phyloP scores from a whole-genome alignment of 2,888 invertebrate species.

The Scaptomyza flava region DNA sequence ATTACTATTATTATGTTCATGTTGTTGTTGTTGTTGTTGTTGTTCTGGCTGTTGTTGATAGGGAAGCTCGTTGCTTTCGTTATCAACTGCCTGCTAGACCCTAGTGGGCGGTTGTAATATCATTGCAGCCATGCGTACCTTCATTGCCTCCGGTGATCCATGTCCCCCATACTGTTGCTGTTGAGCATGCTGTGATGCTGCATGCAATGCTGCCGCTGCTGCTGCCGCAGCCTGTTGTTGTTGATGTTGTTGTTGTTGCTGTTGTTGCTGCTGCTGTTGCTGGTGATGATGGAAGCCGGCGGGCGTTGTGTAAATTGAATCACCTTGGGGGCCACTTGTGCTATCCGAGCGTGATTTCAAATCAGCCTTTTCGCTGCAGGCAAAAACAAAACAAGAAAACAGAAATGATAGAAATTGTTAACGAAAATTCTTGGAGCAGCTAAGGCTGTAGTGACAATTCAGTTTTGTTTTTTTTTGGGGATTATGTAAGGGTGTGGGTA shows the following conservation, averaged over 20 bases:
- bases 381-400: slow-evolving; percentile 29
- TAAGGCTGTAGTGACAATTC: slow-evolving; percentile 59
- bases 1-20: slow-evolving; percentile 60
- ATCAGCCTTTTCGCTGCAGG: slow-evolving; percentile 84
- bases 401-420: slow-evolving; percentile 57
- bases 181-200: slow-evolving; percentile 71
- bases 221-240: slow-evolving; percentile 57
- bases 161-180: slow-evolving; percentile 81
- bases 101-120: slow-evolving; percentile 95
- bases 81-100: slow-evolving; percentile 86
- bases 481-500: not conserved
- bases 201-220: slow-evolving; percentile 66
- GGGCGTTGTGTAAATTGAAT: slow-evolving; percentile 89
- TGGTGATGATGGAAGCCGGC: slow-evolving; percentile 84
- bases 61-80: slow-evolving; percentile 69
- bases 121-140: slow-evolving; percentile 95
- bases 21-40: slow-evolving; percentile 57
- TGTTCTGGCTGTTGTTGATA: slow-evolving; percentile 56
- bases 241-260: slow-evolving; percentile 67
- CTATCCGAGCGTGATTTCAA: slow-evolving; percentile 85
- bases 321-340: slow-evolving; percentile 88
- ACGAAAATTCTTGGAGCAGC: slow-evolving; percentile 35
- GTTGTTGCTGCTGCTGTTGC: slow-evolving; percentile 75
- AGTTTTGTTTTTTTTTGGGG: slow-evolving; percentile 5
- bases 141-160: slow-evolving; percentile 91